Evolutionary conservation across 2,113 vertebrate genomes (phyloP).

Genomic region (Grammomys surdaster): DNA sequence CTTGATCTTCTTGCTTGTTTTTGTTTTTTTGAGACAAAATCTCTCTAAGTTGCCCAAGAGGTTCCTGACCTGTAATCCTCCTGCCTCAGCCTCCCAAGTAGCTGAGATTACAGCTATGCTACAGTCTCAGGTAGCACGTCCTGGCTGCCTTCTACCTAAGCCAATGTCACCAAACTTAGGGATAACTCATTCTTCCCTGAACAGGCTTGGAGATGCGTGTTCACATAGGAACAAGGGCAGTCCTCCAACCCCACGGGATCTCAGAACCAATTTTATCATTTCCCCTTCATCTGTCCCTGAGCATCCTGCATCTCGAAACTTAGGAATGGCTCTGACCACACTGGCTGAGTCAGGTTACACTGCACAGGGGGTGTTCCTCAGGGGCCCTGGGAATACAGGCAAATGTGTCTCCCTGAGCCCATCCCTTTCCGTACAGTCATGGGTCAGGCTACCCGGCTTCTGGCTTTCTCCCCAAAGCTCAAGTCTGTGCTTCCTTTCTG

Average conservation of each 20-base stretch:
- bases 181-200: fast-evolving
- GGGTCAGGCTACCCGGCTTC: background rate
- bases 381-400: background rate
- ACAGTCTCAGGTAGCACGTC: background rate
- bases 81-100: background rate
- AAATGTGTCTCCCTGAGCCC: background rate
- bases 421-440: background rate
- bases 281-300: background rate
- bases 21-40: background rate
- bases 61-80: background rate
- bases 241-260: fast-evolving
- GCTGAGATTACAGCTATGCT: background rate
- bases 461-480: background rate
- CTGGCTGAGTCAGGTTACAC: fast-evolving
- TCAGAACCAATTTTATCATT: background rate
- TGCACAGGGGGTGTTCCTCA: no score
- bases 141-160: background rate
- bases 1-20: background rate
- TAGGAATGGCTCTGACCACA: background rate
- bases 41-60: background rate
- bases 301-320: background rate
- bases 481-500: background rate
- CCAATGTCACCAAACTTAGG: background rate
- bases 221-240: no score
- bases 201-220: fast-evolving